phyloP scores from a whole-genome alignment of 1,140 invertebrate genomes.

The Adelges cooleyi region DNA sequence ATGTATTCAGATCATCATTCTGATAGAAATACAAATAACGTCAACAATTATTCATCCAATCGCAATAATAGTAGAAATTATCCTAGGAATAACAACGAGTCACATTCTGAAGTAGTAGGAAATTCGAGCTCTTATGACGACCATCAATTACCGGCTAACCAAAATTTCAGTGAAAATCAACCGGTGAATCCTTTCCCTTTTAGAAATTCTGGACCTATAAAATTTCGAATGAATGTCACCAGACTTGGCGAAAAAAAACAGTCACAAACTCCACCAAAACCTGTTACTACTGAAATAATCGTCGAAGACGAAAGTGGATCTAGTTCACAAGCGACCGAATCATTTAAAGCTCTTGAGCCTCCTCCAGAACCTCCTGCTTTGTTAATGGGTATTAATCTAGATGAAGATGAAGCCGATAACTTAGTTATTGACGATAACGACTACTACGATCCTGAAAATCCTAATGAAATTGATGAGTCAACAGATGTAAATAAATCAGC shows the following conservation, averaged over 20 bases:
- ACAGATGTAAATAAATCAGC: conserved; percentile 38
- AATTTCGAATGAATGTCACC: conserved; percentile 23
- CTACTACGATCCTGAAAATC: conserved; percentile 53
- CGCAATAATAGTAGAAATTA: conserved; percentile 19
- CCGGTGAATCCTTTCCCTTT: conserved; percentile 25
- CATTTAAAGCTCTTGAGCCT: conserved; percentile 34
- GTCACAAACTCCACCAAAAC: background rate
- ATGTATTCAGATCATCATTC: conserved; percentile 46
- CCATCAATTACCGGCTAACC: conserved; percentile 19
- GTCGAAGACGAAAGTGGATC: conserved; percentile 36
- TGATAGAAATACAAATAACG: conserved; percentile 34
- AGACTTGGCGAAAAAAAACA: conserved; percentile 9
- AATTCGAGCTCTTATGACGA: conserved; percentile 3
- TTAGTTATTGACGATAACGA: conserved; percentile 52
- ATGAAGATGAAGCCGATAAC: conserved; percentile 37
- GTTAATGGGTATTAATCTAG: conserved; percentile 39
- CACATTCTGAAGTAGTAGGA: background rate
- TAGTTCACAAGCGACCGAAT: conserved; percentile 34
- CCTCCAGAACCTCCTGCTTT: conserved; percentile 47
- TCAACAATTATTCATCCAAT: conserved; percentile 27
- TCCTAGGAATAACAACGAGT: background rate
- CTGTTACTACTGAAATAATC: conserved; percentile 12
- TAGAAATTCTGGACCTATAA: conserved; percentile 15
- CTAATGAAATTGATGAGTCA: conserved; percentile 43
- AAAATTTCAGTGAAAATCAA: conserved; percentile 13